A percentile compares a stretch with the other conserved stretches of the same genome.
Evolutionary conservation across 2,113 vertebrate genomes (phyloP).

Genomic region (Myiozetetes cayanensis): DNA sequence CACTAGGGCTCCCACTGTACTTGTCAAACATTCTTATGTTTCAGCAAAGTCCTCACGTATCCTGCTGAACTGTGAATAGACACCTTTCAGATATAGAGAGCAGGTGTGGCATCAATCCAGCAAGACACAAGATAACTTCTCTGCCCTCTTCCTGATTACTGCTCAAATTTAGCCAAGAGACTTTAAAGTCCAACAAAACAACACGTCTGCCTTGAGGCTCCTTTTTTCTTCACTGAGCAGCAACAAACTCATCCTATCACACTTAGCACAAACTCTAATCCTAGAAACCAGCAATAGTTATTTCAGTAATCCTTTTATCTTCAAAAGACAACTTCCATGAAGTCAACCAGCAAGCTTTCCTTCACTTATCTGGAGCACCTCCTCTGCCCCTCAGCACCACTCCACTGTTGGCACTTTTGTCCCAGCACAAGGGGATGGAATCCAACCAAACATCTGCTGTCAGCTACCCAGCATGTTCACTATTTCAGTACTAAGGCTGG

Average conservation of each 20-base stretch:
- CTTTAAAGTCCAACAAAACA: background rate
- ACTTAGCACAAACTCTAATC: background rate
- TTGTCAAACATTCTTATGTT: background rate
- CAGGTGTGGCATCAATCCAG: background rate
- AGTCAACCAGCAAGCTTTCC: background rate
- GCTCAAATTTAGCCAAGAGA: background rate
- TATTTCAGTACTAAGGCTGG: background rate
- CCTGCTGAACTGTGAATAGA: constrained; percentile 12
- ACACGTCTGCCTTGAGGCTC: background rate
- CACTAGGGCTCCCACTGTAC: background rate
- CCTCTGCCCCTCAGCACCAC: background rate
- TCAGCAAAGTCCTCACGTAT: background rate
- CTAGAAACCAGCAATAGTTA: background rate
- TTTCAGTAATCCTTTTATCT: constrained; percentile 7
- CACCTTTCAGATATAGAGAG: background rate
- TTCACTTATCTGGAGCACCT: background rate
- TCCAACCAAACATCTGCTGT: background rate
- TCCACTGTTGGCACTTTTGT: background rate
- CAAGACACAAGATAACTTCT: background rate
- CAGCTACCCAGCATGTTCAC: background rate
- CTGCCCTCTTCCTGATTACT: background rate
- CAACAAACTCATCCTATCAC: background rate
- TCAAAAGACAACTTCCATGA: background rate
- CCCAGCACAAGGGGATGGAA: background rate
- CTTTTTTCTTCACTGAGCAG: background rate